phyloP scores from a whole-genome alignment of 1,140 invertebrate genomes.

The Tetraneura akinire region DNA sequence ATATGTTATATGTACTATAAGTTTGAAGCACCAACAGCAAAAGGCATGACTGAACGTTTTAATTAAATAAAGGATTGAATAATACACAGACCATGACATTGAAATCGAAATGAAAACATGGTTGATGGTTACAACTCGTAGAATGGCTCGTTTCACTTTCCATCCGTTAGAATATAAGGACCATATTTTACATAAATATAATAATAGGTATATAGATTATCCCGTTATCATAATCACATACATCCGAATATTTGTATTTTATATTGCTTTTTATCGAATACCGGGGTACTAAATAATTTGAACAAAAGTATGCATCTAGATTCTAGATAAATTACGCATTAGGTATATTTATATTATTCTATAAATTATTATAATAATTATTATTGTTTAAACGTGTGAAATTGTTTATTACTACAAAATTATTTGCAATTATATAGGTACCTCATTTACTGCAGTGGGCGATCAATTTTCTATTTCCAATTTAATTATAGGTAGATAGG shows the following conservation, averaged over 20 bases:
- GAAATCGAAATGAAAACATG: slow-evolving; percentile 37
- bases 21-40: slow-evolving; percentile 29
- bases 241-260: not conserved
- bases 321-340: not conserved
- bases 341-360: too few relatives aligned
- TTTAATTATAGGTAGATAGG: too few relatives aligned
- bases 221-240: not conserved
- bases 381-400: not conserved
- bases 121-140: slow-evolving; percentile 2
- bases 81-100: slow-evolving; percentile 45
- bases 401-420: not conserved
- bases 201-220: not conserved
- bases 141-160: slow-evolving; percentile 36
- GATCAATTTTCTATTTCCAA: slow-evolving; percentile 4
- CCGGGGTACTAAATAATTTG: not conserved
- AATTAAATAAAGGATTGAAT: slow-evolving; percentile 27
- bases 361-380: not conserved
- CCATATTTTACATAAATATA: not conserved
- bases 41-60: slow-evolving; percentile 39
- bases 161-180: slow-evolving; percentile 19
- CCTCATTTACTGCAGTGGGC: too few relatives aligned
- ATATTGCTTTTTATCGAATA: slow-evolving; percentile 20
- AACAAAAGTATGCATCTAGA: not conserved
- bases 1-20: not conserved
- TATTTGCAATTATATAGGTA: not conserved